Base-by-base conservation (phyloP, 2,888 invertebrate species). In the Acleris emargana region DNA sequence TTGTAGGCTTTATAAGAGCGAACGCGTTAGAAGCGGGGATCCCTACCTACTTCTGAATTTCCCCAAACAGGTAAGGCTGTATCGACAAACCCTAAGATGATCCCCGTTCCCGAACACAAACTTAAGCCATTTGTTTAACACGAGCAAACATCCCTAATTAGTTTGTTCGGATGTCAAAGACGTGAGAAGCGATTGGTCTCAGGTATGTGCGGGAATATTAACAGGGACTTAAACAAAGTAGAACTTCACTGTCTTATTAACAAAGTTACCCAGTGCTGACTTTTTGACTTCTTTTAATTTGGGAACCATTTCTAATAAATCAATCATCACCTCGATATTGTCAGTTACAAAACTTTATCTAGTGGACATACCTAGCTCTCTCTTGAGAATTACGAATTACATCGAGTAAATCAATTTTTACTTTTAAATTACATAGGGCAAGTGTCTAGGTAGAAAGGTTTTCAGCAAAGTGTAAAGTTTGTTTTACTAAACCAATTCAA, bases 121-220 rank as follows among this genome's bases (percentile, higher is more conserved):
- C 63, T 63, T 63, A 58, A 58, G 38, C 52, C 63, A 63, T 63
- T 72, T 73, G 75, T 72, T 71, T 73, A 73, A 73, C 73, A 69
- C 71, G 69, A 72, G 73, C 73, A 80, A 83, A 81, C 79, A 80
- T 75, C 66, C 73, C 67, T 78, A 85, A 82, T 83, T 80, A 82
- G 76, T 76, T 70, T 74, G 71, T 74, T 75, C 75, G 79, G 77
- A 79, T 78, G 77, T 76, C 74, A 72, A 75, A 76, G 71, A 79
- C 74, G 78, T 74, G 72, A 70, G 67, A 68, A 73, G 74, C 71
- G 72, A 64, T 64, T 18, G 63, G 58, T 64, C 43, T 58, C 47
- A 52, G 57, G 63, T 58, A 45, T 45, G 47, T 20, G 45, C 38
- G 49, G 54, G 53, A 47, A 61, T 62, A 54, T 62, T 54, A 62